These are phyloP conservation scores for Pantherophis alleghaniensis DNA, from an alignment of 2,797 vertebrate species.

Conservation along the genomic window DNA sequence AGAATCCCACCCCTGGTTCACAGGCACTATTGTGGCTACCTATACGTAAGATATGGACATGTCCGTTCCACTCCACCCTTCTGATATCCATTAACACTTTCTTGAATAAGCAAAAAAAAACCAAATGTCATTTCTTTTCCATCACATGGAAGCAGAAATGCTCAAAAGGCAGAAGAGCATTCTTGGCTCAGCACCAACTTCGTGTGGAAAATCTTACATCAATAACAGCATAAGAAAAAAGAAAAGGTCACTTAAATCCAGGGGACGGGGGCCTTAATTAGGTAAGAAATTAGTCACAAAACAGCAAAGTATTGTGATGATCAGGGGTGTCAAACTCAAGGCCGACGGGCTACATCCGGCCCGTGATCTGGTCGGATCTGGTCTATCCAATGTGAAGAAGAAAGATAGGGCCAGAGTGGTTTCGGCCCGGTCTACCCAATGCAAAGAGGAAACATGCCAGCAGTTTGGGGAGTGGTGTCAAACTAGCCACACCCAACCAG, in stretches of 20 bases:
- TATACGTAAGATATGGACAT: background rate
- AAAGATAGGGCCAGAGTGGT: no score
- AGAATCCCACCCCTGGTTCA: background rate
- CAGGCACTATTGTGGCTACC: background rate
- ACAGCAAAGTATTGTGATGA: background rate
- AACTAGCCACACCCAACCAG: no score
- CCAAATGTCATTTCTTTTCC: background rate
- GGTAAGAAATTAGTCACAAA: background rate
- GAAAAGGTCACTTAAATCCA: background rate
- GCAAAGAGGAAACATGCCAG: no score
- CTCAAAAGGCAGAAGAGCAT: background rate
- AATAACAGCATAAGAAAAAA: background rate
- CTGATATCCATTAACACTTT: background rate
- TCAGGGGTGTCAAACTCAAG: no score
- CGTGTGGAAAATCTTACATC: background rate
- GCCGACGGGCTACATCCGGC: no score
- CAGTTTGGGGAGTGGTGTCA: no score
- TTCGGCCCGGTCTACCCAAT: no score
- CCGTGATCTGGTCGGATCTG: no score
- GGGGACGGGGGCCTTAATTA: no score
- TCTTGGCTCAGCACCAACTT: background rate
- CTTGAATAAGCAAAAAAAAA: background rate
- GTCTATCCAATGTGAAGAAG: no score
- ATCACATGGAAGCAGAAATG: background rate
- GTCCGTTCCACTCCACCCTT: background rate